phyloP scores from a whole-genome alignment of 2,797 vertebrate species.

The Varecia variegata region DNA sequence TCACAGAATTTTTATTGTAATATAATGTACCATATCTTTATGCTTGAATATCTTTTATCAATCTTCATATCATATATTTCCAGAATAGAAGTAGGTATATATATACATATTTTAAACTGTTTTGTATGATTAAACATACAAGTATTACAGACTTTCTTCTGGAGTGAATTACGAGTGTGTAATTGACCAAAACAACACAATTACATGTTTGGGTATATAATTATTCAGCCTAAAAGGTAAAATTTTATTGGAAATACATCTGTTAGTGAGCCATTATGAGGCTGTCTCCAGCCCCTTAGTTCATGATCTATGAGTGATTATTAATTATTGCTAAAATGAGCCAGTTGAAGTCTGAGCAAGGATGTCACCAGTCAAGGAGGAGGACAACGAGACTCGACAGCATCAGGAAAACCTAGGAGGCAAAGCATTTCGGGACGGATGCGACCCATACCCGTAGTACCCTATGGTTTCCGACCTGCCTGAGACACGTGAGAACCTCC shows the following conservation, averaged over 20 bases:
- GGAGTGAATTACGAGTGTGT: background rate
- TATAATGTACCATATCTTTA: background rate
- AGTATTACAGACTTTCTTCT: background rate
- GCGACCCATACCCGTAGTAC: fast-evolving
- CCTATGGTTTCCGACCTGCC: fast-evolving
- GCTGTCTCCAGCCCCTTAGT: too few species aligned
- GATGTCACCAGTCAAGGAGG: background rate
- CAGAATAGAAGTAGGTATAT: background rate
- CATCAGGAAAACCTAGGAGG: fast-evolving
- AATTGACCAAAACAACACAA: background rate
- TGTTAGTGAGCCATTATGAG: background rate
- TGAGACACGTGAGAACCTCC: fast-evolving
- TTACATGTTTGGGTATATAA: background rate
- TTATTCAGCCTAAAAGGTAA: background rate
- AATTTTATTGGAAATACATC: background rate
- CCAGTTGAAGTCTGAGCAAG: background rate
- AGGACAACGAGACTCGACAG: fast-evolving
- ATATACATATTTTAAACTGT: background rate
- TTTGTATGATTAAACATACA: background rate
- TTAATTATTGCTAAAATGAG: background rate
- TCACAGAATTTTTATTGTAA: background rate
- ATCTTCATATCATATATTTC: background rate
- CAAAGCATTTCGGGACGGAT: background rate
- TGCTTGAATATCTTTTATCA: background rate
- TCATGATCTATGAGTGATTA: background rate